Evolutionary conservation across 2,888 invertebrate genomes (phyloP).

Genomic region (Bellardia pandia): DNA sequence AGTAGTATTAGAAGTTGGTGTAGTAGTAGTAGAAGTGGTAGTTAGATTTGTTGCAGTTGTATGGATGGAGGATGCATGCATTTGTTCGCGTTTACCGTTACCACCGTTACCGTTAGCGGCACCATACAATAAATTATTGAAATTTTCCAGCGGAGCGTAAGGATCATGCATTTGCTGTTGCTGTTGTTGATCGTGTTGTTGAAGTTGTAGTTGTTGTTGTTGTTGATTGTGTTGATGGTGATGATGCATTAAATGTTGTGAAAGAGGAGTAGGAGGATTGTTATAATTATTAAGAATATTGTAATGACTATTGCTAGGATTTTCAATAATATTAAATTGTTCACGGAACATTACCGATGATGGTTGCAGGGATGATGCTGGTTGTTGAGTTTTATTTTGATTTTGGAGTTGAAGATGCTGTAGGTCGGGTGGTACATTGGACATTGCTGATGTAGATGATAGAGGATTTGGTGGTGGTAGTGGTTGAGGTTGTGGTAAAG

Average conservation of each 20-base stretch:
- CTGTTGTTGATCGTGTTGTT: conserved; percentile 41
- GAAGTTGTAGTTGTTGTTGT: conserved; percentile 31
- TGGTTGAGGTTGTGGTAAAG: conserved; percentile 70
- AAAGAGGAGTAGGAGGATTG: conserved; percentile 70
- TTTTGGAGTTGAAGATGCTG: conserved; percentile 49
- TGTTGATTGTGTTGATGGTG: conserved; percentile 47
- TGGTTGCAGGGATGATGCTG: conserved; percentile 83
- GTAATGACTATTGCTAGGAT: conserved; percentile 82
- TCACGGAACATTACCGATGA: conserved; percentile 85
- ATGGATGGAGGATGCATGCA: conserved; percentile 73
- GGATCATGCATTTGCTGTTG: conserved; percentile 73
- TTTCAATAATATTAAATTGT: conserved; percentile 84
- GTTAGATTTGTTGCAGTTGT: conserved; percentile 56
- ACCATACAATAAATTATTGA: conserved; percentile 77
- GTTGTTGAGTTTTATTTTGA: conserved; percentile 38
- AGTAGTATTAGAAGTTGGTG: conserved; percentile 49
- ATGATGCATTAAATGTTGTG: conserved; percentile 63
- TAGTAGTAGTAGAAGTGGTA: conserved; percentile 72
- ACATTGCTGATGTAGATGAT: conserved; percentile 61
- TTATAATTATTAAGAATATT: conserved; percentile 77
- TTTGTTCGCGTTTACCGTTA: conserved; percentile 75
- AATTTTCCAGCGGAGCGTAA: conserved; percentile 79
- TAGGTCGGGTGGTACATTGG: conserved; percentile 65
- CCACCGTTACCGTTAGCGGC: conserved; percentile 73
- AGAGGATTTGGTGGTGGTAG: conserved; percentile 74